Evolutionary conservation across 2,113 vertebrate species (phyloP), one percentile per base, ranked within the genome.

Genomic region (Engystomops pustulosus): DNA sequence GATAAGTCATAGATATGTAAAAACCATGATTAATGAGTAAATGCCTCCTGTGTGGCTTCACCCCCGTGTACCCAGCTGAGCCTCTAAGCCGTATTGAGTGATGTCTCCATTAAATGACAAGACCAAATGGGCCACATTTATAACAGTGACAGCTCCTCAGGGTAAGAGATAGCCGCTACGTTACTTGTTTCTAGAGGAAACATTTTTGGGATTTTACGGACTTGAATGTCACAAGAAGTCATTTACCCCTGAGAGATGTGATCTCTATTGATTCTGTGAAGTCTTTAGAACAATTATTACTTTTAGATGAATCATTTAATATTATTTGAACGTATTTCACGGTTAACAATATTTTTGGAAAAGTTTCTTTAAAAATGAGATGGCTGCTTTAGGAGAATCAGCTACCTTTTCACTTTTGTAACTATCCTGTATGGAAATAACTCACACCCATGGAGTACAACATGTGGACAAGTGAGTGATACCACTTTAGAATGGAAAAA

Each of bases 21-120:
- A 27, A 60, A 14, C 23, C 27, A 60, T 83, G 69, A 74, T 83
- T 32, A 74, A 82, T 82, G 25, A 44, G 47, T 23, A 14, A 18
- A 44, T 71, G 72, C 11, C 49, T 41, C 23, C 9, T 74, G 51
- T 74, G 69, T 60, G 69, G 80, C 32, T 81, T 49, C 41, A 36
- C 45, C 25, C 5, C 20, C 17, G 20, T 47, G 60, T 17, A 47
- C 53, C 58, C 2, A 4, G 58, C 25, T 18, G 38, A 67, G 25
- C 34, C 15, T 80, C 9, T 67, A 67, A 80, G 41, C 27, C 53
- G 38, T 45, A 80, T 44, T 80, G 55, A 65, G 60, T 80, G 58
- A 67, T 55, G 45, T 45, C 25, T 47, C 41, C 62, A 67, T 27
- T 80, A 67, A 45, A n/a, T 80, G 78, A 67, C 78, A 67, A 32